Evolutionary conservation across 2,113 vertebrate species (phyloP).

Genomic region (Pyxicephalus adspersus): DNA sequence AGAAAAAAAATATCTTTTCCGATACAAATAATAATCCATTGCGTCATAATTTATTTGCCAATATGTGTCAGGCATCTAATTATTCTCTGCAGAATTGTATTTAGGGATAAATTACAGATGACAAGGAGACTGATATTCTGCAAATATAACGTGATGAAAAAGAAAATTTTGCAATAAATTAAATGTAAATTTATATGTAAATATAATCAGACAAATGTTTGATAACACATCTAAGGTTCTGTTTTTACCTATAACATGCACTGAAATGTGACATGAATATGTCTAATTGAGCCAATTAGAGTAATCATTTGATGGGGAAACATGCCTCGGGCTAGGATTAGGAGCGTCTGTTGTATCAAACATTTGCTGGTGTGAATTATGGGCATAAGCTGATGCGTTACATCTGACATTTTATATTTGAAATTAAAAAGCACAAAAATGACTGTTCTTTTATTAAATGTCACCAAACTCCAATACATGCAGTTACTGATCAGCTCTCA

Average conservation of each 20-base stretch:
- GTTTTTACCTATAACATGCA: conserved; percentile 25
- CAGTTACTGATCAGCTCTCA: no score
- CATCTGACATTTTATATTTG: background rate
- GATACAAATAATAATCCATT: no score
- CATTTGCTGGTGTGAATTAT: conserved; percentile 8
- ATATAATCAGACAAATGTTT: conserved; percentile 31
- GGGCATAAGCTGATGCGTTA: background rate
- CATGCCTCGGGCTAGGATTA: conserved; percentile 12
- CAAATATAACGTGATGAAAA: background rate
- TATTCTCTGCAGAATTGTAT: no score
- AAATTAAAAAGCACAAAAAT: background rate
- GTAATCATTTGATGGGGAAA: conserved; percentile 1
- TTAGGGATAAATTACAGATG: no score
- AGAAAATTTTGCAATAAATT: background rate
- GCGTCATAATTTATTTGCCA: background rate
- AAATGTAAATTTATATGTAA: background rate
- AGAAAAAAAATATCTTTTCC: no score
- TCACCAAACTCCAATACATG: no score
- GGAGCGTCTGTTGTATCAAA: background rate
- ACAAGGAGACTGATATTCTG: no score
- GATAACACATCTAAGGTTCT: background rate
- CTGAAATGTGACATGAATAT: conserved; percentile 25
- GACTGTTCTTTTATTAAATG: background rate
- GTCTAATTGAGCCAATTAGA: conserved; percentile 38
- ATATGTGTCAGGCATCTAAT: background rate